Evolutionary conservation across 1,140 invertebrate genomes (phyloP).

Genomic region (Cotesia chilonis): DNA sequence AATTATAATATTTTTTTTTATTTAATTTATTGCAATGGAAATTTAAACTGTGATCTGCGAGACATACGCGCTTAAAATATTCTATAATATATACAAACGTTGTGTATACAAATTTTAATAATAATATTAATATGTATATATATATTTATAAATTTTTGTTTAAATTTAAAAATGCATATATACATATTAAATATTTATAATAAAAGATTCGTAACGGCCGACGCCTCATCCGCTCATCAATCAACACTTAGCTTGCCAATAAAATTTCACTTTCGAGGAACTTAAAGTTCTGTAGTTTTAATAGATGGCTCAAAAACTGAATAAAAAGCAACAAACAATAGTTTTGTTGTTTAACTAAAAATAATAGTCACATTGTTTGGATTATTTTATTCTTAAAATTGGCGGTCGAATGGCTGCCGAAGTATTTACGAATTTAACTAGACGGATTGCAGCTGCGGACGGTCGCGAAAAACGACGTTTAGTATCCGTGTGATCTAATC

Average conservation of each 20-base stretch:
- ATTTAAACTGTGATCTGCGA: not conserved
- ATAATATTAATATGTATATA: too few species aligned
- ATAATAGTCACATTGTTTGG: too few species aligned
- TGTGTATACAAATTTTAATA: conserved; percentile 4
- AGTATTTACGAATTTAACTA: conserved; percentile 26
- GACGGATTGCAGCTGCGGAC: conserved; percentile 29
- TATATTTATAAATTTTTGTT: not conserved
- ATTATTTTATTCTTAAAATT: not conserved
- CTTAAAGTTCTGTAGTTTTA: not conserved
- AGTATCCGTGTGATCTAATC: conserved; percentile 30
- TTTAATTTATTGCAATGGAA: not conserved
- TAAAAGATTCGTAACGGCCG: conserved; percentile 17
- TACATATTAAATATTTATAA: conserved; percentile 4
- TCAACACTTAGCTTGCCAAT: too few species aligned
- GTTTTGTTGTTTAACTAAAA: not conserved
- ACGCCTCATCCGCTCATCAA: not conserved
- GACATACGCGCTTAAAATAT: conserved; percentile 8
- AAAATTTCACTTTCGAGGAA: not conserved
- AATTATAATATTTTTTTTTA: not conserved
- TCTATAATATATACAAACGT: conserved; percentile 13
- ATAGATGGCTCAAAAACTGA: not conserved
- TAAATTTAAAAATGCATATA: too few species aligned
- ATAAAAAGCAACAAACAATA: not conserved
- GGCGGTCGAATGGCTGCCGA: conserved; percentile 1
- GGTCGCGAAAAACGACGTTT: conserved; percentile 22